These are phyloP conservation scores for Nestor notabilis DNA, from an alignment of 2,113 vertebrate genomes.

Conservation along the genomic window DNA sequence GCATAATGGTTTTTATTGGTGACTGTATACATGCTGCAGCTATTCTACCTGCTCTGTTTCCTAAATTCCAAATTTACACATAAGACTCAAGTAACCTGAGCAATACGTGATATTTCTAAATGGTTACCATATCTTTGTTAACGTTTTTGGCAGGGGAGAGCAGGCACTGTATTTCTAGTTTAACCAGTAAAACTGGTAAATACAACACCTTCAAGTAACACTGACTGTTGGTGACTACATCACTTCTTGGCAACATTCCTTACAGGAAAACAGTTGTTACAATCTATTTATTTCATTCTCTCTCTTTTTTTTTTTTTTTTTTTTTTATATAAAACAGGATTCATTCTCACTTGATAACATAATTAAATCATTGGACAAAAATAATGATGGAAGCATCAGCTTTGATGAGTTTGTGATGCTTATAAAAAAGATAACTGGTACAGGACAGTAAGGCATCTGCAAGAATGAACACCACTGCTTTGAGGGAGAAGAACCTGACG, in stretches of 20 bases:
- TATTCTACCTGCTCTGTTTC: neutral
- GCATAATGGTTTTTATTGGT: neutral
- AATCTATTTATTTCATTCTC: neutral
- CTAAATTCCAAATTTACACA: neutral
- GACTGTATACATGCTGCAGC: neutral
- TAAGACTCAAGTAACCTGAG: neutral
- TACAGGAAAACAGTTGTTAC: neutral
- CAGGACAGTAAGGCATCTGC: conserved; percentile 22
- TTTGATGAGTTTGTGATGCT: conserved; percentile 60
- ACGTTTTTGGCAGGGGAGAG: neutral
- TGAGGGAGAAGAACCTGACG: neutral
- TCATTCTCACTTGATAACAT: conserved; percentile 58
- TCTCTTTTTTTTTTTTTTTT: neutral
- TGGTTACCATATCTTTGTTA: neutral
- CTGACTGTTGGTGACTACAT: neutral
- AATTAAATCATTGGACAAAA: conserved; percentile 46
- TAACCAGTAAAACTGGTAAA: neutral
- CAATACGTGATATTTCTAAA: neutral
- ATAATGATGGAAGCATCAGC: conserved; percentile 59
- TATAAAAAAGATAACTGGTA: conserved; percentile 14
- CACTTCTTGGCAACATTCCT: neutral
- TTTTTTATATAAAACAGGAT: conserved; percentile 29
- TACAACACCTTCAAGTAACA: neutral
- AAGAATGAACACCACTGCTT: neutral
- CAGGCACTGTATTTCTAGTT: neutral